Evolutionary conservation across 2,797 vertebrate species (phyloP), one percentile per base, ranked within the genome.

Genomic region (Oophaga sylvatica): DNA sequence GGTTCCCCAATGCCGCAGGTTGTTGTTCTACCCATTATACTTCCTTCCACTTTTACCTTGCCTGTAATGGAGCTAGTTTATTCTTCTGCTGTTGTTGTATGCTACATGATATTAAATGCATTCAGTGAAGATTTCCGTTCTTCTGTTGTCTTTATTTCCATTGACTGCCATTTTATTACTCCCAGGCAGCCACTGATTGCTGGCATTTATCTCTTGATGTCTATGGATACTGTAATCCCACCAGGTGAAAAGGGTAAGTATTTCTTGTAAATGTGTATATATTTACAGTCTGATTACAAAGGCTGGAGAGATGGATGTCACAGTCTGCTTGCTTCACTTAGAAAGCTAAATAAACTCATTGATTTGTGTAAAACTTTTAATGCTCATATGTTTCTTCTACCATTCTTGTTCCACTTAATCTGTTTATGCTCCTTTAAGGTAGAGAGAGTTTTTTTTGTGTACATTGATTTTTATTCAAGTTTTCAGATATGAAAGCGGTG

Each of bases 161-260:
- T 35, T 78, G 10, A 62, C 71, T 68, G n/a, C 70, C n/a, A 5
- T 70, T 68, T 85, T 81, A 35, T 88, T 29, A 60, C 71, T 92
- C 90, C 10, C 91, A 99, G 98, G 92, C 98, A 99, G 92, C 97
- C 97, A 62, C 96, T 97, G 93, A 96, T 97, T 93, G 98, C 98
- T 85, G 98, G 98, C 90, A 99, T 99, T 87, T 99, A 99, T 93
- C 96, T 99, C 90, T 95, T 99, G 92, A 97, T 99, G 97, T 97
- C 97, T 87, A 91, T 96, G 90, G 95, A 97, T 90, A 96, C 97
- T 0, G 92, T 98, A 59, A 98, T 99, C 92, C 95, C 94, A 81
- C 95, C 98, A 73, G 97, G 97, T 35, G 96, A 97, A 86, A 97
- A 92, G 94, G 97, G 98, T 99, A 90, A 91, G 91, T 90, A 1